phyloP scores from a whole-genome alignment of 2,797 vertebrate species.

The Knipowitschia caucasica region DNA sequence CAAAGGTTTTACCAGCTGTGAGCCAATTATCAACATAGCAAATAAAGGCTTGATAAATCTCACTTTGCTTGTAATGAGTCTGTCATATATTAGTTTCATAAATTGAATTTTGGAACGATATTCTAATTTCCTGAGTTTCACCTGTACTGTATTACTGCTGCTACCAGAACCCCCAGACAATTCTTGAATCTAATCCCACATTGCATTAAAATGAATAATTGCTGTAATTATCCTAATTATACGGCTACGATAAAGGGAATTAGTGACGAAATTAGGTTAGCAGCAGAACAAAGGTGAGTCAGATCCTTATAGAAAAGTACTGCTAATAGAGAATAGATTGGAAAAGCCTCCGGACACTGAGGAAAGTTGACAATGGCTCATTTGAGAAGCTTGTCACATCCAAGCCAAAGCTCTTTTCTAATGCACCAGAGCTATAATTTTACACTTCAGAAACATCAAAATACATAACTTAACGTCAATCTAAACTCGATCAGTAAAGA shows the following conservation, averaged over 20 bases:
- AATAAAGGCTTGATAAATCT: no score
- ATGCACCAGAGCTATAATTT: conserved; percentile 24
- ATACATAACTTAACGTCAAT: conserved; percentile 13
- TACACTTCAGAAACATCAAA: conserved; percentile 21
- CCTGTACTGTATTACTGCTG: not conserved
- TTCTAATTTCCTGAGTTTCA: not conserved
- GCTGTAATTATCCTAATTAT: conserved; percentile 34
- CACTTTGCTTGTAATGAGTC: no score
- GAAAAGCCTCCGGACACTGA: conserved; percentile 32
- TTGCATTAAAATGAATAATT: conserved; percentile 32
- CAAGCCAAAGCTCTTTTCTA: conserved; percentile 25
- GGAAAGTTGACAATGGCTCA: no score
- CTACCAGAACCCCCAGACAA: conserved; percentile 1
- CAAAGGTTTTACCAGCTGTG: no score
- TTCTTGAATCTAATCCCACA: conserved; percentile 17
- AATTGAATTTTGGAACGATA: not conserved
- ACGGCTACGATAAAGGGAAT: conserved; percentile 26
- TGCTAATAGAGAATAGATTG: conserved; percentile 49
- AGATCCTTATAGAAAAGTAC: conserved; percentile 54
- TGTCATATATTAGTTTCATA: no score
- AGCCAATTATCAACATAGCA: no score
- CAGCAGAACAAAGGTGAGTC: conserved; percentile 55
- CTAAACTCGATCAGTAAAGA: not conserved
- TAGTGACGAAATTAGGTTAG: conserved; percentile 40
- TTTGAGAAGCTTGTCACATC: conserved; percentile 42